phyloP scores from a whole-genome alignment of 1,140 invertebrate genomes.

The Rhopalosiphum maidis region DNA sequence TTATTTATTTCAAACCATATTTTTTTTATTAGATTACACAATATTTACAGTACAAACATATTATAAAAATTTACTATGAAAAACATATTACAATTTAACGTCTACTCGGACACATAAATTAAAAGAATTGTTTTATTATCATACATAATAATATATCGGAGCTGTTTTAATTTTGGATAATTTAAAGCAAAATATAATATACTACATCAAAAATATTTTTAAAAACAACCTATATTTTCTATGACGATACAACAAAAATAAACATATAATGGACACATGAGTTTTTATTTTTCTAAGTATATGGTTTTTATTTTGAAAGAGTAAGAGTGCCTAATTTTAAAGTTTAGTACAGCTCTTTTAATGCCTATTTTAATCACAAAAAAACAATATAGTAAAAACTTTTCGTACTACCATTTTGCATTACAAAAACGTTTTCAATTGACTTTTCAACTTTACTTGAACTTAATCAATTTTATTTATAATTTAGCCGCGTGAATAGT shows the following conservation, averaged over 20 bases:
- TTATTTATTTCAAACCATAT: neutral
- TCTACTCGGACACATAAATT: neutral
- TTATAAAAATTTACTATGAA: neutral
- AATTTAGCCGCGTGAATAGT: neutral
- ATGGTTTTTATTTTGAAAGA: too few species aligned
- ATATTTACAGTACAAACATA: neutral
- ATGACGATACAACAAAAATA: neutral
- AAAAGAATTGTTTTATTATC: neutral
- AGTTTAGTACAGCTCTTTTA: too few species aligned
- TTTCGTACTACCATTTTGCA: too few species aligned
- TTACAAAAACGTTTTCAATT: neutral
- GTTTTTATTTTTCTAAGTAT: too few species aligned
- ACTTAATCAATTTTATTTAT: neutral
- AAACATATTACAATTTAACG: neutral
- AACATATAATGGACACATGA: neutral
- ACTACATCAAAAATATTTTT: neutral
- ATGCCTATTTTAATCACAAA: too few species aligned
- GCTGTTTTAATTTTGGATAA: neutral
- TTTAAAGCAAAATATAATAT: neutral
- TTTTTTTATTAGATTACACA: too few species aligned
- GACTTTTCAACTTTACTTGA: neutral
- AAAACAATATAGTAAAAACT: too few species aligned
- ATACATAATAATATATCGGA: neutral
- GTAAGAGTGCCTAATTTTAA: too few species aligned
- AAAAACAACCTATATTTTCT: neutral